Percentiles rank a stretch among this genome's conserved stretches.
Evolutionary conservation across 2,797 vertebrate genomes (phyloP).

Genomic region (Nyctalus aviator): DNA sequence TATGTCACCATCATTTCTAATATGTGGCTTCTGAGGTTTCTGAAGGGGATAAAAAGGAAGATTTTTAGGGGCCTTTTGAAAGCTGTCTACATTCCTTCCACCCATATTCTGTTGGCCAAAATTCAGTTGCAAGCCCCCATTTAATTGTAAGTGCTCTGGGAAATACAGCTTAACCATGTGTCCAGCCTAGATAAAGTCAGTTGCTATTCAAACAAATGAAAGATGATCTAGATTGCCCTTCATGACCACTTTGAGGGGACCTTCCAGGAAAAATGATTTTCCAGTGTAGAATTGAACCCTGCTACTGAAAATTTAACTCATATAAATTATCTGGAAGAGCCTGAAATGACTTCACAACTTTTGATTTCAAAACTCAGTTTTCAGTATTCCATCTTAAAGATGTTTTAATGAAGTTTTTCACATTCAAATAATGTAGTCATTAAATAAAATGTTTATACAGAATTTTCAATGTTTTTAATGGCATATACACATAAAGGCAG

Average conservation of each 20-base stretch:
- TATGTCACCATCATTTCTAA: not conserved
- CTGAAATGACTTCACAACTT: not conserved
- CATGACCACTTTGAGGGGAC: not conserved
- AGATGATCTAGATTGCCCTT: not conserved
- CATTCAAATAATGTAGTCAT: not conserved
- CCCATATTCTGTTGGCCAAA: not conserved
- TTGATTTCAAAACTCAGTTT: not conserved
- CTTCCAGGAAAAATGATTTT: not conserved
- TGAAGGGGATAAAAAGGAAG: not conserved
- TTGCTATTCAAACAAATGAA: conserved; percentile 3
- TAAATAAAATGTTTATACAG: conserved; percentile 9
- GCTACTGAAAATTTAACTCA: not conserved
- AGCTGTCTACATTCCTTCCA: not conserved
- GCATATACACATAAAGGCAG: conserved; percentile 3
- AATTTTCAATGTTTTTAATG: conserved; percentile 25
- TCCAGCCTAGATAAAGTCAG: not conserved
- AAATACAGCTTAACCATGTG: not conserved
- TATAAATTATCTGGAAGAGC: not conserved
- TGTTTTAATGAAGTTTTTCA: not conserved
- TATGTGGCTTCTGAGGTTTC: not conserved
- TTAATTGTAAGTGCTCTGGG: not conserved
- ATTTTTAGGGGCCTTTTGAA: not conserved
- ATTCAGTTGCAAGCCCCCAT: not conserved
- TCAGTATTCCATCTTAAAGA: not conserved
- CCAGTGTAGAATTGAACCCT: not conserved